These are phyloP conservation scores for Lasioglossum morio DNA, from an alignment of 2,888 invertebrate species.

Conservation along the genomic window DNA sequence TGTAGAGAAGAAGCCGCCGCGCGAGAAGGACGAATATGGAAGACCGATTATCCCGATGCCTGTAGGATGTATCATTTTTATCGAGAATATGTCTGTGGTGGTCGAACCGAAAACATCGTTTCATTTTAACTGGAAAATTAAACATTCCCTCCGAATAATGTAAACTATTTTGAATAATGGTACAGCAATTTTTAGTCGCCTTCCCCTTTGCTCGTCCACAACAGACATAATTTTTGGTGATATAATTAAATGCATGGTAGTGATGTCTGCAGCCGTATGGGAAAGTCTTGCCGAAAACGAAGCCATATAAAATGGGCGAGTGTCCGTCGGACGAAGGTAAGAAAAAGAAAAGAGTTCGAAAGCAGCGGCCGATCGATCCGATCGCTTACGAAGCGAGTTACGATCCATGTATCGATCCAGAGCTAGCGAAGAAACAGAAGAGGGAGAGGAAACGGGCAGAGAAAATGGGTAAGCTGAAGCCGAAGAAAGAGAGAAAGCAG, in stretches of 20 bases:
- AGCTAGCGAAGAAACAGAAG: slow-evolving; percentile 68
- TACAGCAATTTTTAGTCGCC: too few relatives aligned
- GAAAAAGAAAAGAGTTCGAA: slow-evolving; percentile 20
- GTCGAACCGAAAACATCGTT: background rate
- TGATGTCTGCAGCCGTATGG: slow-evolving; percentile 54
- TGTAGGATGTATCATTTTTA: slow-evolving; percentile 52
- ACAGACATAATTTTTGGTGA: background rate
- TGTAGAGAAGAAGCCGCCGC: slow-evolving; percentile 64
- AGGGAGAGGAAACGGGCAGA: slow-evolving; percentile 66
- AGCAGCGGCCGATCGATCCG: slow-evolving; percentile 62
- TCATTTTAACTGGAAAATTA: too few relatives aligned
- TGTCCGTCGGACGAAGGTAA: slow-evolving; percentile 51
- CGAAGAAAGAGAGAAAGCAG: accelerated
- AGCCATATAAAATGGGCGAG: slow-evolving; percentile 67
- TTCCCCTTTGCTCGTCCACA: background rate
- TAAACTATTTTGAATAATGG: too few relatives aligned
- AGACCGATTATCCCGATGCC: slow-evolving; percentile 69
- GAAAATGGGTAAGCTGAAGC: slow-evolving; percentile 6
- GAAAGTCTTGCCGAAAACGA: slow-evolving; percentile 65
- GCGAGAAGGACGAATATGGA: slow-evolving; percentile 73
- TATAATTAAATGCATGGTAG: background rate
- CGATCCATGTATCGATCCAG: slow-evolving; percentile 75
- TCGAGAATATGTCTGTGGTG: background rate
- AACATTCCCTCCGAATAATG: too few relatives aligned
- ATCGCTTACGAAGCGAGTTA: slow-evolving; percentile 71